Evolutionary conservation across 2,888 invertebrate genomes (phyloP).

Genomic region (Piscicola geometra): DNA sequence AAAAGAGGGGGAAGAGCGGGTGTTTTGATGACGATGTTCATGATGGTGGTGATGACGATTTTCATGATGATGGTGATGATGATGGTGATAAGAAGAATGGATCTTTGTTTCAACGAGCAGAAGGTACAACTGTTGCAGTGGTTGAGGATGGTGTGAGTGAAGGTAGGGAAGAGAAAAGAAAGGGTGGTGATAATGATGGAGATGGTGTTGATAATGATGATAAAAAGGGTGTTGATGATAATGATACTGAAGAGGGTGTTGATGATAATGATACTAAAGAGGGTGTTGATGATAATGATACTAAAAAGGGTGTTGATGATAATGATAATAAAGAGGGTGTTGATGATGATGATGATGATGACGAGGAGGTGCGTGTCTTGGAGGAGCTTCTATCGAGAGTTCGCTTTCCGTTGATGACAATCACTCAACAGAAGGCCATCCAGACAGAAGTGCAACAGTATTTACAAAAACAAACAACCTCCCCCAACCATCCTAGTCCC

Average conservation of each 20-base stretch:
- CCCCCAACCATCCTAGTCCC: background rate
- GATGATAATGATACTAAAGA: background rate
- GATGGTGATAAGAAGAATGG: background rate
- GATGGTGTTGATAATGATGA: background rate
- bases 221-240: background rate
- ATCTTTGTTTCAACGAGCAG: no score
- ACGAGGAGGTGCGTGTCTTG: background rate
- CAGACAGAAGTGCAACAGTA: background rate
- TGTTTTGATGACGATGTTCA: background rate
- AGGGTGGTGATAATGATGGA: background rate
- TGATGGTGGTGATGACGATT: background rate
- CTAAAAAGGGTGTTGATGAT: background rate
- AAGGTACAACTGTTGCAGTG: no score
- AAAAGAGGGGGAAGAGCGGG: background rate
- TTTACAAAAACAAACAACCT: background rate
- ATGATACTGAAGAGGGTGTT: background rate
- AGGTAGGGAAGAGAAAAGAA: no score
- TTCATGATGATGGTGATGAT: background rate
- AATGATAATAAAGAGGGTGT: background rate
- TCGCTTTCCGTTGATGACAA: constrained; percentile 22
- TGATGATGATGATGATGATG: background rate
- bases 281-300: background rate
- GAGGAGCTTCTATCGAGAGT: constrained; percentile 6
- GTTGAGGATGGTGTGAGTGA: no score
- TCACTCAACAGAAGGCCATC: constrained; percentile 26